Evolutionary conservation across 1,140 invertebrate genomes (phyloP), one percentile per base, ranked within the genome.

Genomic region (Meloidogyne chitwoodi): DNA sequence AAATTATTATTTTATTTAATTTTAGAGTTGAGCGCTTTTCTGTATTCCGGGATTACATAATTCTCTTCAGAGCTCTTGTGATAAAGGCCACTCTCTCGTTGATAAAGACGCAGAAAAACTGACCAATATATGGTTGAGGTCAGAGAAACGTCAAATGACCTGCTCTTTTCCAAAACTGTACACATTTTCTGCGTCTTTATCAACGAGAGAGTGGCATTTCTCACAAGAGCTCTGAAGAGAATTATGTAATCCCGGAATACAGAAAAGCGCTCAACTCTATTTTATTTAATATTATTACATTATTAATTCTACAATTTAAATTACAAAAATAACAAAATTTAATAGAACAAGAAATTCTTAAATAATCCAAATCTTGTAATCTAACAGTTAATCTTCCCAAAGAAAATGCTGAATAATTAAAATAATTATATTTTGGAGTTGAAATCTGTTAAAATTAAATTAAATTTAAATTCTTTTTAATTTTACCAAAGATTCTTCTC

Each of bases 251-350:
- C 38, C 8, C 4, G 12, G 19, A 68, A 68, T 38, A 38, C 11
- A 11, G 0, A 11, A 38, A 10, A 11, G 34, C 34, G 34, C 34
- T 38, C 34, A 38, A 38, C 34, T 38, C 6, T 38, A 38, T 38
- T 38, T 38, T 12, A n/a, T n/a, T n/a, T n/a, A n/a, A n/a, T n/a
- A n/a, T n/a, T n/a, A n/a, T n/a, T n/a, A 73, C 71, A 63, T 63
- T 73, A 63, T 73, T 73, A 4, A n/a, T 27, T 38, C 83, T 74
- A 22, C 44, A 79, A 24, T 48, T n/a, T 3, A 61, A 19, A 24
- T 82, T 82, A 72, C 81, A 83, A 26, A 75, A n/a, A 61, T 80
- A 69, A 64, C 81, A 83, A 24, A 83, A 64, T 5, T 84, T 81
- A 48, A 83, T 74, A 1, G 83, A 31, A 65, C 81, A 83, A 5